Percentiles rank a stretch among this genome's conserved stretches.
These are phyloP conservation scores for Hyalella azteca DNA, from an alignment of 2,888 invertebrate species.

Conservation along the genomic window DNA sequence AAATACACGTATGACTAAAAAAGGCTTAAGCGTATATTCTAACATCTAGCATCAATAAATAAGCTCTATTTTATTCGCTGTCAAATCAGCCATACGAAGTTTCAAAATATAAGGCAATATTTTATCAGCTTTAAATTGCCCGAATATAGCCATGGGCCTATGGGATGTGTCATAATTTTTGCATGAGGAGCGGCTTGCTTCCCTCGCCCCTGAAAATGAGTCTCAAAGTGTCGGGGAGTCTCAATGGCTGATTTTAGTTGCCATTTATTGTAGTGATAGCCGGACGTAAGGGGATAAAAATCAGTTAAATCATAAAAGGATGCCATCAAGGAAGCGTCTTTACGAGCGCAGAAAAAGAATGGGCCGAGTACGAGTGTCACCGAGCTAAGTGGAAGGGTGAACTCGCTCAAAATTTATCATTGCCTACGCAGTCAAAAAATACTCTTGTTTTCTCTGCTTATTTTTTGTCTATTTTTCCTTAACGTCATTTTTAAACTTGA, in stretches of 20 bases:
- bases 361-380: constrained; percentile 32
- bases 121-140: neutral
- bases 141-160: neutral
- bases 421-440: neutral
- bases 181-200: constrained; percentile 10
- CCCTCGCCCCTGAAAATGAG: constrained; percentile 27
- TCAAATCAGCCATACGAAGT: too few species aligned
- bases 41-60: too few species aligned
- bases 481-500: too few species aligned
- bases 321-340: constrained; percentile 36
- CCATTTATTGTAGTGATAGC: constrained; percentile 35
- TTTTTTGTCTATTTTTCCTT: too few species aligned
- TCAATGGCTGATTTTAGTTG: constrained; percentile 36
- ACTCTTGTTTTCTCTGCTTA: neutral
- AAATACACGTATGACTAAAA: too few species aligned
- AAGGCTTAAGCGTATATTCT: too few species aligned
- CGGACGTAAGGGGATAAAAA: constrained; percentile 32
- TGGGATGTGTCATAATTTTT: neutral
- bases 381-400: constrained; percentile 28
- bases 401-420: constrained; percentile 8
- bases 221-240: constrained; percentile 37
- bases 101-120: neutral
- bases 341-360: constrained; percentile 25
- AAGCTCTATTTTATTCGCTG: too few species aligned
- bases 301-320: constrained; percentile 37